Base-by-base conservation (phyloP, 2,888 invertebrate genomes). In the Polyommatus icarus region DNA sequence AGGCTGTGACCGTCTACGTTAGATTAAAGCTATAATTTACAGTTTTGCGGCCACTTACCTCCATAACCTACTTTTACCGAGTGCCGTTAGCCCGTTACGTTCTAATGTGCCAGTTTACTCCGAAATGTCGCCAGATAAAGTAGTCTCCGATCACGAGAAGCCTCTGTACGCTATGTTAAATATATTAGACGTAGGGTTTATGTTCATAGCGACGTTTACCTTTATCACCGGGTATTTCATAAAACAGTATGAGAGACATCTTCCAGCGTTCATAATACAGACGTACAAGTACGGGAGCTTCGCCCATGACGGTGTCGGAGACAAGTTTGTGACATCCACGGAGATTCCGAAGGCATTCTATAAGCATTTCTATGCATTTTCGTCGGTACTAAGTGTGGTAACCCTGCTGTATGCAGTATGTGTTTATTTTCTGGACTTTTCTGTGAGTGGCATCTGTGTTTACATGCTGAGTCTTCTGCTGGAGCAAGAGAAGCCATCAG, bases 311-410 rank as follows among this genome's bases (percentile, higher is more conserved):
- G 67, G 67, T 7, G 29, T 29, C 0, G 67, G 67, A 29, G 67
- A 67, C 67, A 67, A 67, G 67, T 67, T 67, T 67, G 67, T 67
- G 29, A 32, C 67, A 67, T 67, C 67, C 20, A 88, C 95, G 20
- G 96, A 97, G 88, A 94, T 97, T 73, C 97, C 97, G 0, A 98
- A 98, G 89, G 94, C 96, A 76, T 97, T 96, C 94, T 98, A 97
- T 84, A 94, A 93, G 83, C 98, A 98, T 89, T 98, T 98, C 86
- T 98, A 98, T 87, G 85, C 96, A 6, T 96, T 96, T 84, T 96
- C 97, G 0, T 91, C 95, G 1, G 81, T 96, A 40, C 92, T 95
- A 83, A 95, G 96, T 77, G 85, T 87, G n/a, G 78, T 88, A 1
- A 88, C 93, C 29, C 87, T 96, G 18, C 80, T 88, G 20, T 89